Base-by-base conservation (phyloP, 2,113 vertebrate genomes). In the Romanogobio albipinnatus region DNA sequence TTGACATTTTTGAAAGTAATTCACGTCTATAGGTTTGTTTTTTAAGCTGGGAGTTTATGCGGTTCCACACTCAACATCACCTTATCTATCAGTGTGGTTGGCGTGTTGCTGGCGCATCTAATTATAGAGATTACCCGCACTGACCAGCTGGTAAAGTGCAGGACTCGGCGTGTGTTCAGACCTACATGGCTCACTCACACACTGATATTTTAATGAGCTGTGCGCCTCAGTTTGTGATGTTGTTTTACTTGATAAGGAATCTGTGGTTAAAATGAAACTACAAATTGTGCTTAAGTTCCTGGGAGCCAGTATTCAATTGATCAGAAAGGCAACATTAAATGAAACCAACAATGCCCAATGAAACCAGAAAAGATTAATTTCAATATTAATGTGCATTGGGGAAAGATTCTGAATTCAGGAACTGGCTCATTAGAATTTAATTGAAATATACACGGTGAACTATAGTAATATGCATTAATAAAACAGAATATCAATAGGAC, bases 121-220 rank as follows among this genome's bases (percentile, higher is more conserved):
- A 26, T 76, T 76, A 17, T 53, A 47, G n/a, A 51, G 45, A 51
- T 51, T 51, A 9, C 47, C 33, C 14, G 1, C 47, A 33, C 15
- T 76, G 24, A 76, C 74, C 74, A 76, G 74, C 73, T 76, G 24
- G 45, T 29, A 53, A 13, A 53, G n/a, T 29, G 17, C 74, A 49
- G 15, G 15, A 53, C 47, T 17, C 74, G 0, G 24, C 4, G 14
- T 76, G 47, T 76, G 47, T 76, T 19, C 15, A 76, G 53, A 29
- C n/a, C 74, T 53, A 53, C 47, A 33, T 49, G n/a, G n/a, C 66
- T 43, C 36, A n/a, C 66, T 70, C 66, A 70, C 33, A 17, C 29
- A 43, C 3, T 49, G 71, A 5, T 49, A 74, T 45, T 74, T 49
- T 15, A 49, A 14, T 8, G 11, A 74, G 43, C 13, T 22, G 17